phyloP scores from a whole-genome alignment of 1,140 invertebrate genomes.

The Scaptomyza pallida region DNA sequence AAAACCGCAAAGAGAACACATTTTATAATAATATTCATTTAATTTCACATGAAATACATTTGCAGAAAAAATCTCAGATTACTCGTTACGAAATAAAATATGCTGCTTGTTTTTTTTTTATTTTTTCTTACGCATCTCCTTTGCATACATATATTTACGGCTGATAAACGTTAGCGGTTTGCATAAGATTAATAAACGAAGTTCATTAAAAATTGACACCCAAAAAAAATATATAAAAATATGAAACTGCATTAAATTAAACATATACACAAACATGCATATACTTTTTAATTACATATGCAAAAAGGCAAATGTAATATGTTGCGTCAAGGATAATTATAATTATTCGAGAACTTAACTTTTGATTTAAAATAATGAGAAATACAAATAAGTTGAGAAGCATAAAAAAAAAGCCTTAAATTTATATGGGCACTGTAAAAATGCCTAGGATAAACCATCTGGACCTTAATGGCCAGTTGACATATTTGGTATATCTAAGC shows the following conservation, averaged over 20 bases:
- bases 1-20: background rate
- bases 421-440: background rate
- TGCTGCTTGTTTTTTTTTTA: too few species aligned
- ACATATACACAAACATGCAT: background rate
- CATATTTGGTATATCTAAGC: conserved; percentile 23
- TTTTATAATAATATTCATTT: background rate
- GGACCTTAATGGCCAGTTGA: conserved; percentile 13
- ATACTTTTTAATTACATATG: background rate
- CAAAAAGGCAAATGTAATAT: background rate
- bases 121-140: too few species aligned
- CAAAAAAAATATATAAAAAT: too few species aligned
- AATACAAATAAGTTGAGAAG: background rate
- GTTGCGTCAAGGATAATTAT: background rate
- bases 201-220: too few species aligned
- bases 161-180: too few species aligned
- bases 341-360: background rate
- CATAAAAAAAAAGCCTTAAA: background rate
- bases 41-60: too few species aligned
- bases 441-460: background rate
- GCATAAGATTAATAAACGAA: too few species aligned
- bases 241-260: background rate
- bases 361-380: background rate
- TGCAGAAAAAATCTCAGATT: too few species aligned
- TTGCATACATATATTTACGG: too few species aligned
- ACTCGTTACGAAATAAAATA: too few species aligned